A percentile compares a stretch with the other conserved stretches of the same genome.
Evolutionary conservation across 2,113 vertebrate species (phyloP).

Genomic region (Microtus oregoni): DNA sequence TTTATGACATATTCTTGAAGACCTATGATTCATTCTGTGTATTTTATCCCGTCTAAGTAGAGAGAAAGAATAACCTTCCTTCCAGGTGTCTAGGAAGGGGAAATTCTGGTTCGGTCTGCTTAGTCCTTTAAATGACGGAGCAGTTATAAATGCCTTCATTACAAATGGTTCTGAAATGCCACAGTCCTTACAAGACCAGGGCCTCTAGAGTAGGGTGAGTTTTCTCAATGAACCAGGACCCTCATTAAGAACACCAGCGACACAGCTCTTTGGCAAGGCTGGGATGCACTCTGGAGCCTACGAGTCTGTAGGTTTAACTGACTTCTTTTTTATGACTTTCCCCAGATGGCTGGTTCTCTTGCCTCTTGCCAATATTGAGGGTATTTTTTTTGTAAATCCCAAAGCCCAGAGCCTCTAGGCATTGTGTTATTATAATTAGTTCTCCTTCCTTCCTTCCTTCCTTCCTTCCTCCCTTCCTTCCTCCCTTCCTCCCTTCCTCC

Average conservation of each 20-base stretch:
- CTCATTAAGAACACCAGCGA: slow-evolving; percentile 70
- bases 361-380: slow-evolving; percentile 36
- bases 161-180: slow-evolving; percentile 56
- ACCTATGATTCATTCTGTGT: slow-evolving; percentile 37
- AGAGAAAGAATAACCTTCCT: slow-evolving; percentile 22
- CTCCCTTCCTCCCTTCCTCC: too few species aligned
- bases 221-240: slow-evolving; percentile 72
- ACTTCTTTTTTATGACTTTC: slow-evolving; percentile 65
- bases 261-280: slow-evolving; percentile 39
- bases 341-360: slow-evolving; percentile 64
- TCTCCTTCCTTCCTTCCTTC: too few species aligned
- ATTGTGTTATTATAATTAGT: slow-evolving; percentile 43
- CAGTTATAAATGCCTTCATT: slow-evolving; percentile 62
- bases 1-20: slow-evolving; percentile 3
- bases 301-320: slow-evolving; percentile 60
- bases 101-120: background rate
- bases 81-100: slow-evolving; percentile 34
- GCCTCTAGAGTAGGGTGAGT: background rate
- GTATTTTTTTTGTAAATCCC: background rate
- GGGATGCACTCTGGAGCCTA: slow-evolving; percentile 48
- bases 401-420: slow-evolving; percentile 18
- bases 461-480: too few species aligned
- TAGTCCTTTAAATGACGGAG: slow-evolving; percentile 66
- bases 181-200: slow-evolving; percentile 39
- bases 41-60: slow-evolving; percentile 33